A percentile compares a stretch with the other conserved stretches of the same genome.
These are phyloP conservation scores for Ciconia nigra DNA, from an alignment of 2,797 vertebrate species.

Conservation along the genomic window DNA sequence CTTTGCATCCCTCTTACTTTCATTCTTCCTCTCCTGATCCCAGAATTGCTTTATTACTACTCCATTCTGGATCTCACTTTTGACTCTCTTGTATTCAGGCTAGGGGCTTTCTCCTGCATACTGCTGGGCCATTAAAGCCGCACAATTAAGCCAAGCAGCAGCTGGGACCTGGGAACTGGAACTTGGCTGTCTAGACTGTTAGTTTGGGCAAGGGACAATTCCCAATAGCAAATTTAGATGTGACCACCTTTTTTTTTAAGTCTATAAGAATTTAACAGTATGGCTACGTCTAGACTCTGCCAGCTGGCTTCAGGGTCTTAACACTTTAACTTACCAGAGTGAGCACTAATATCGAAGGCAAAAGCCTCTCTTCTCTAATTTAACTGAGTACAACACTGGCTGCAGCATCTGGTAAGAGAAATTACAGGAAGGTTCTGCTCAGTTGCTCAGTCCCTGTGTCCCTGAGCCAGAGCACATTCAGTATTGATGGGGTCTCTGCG, in stretches of 20 bases:
- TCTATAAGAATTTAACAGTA: not conserved
- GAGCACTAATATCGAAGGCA: not conserved
- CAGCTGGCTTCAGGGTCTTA: not conserved
- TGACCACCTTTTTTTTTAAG: not conserved
- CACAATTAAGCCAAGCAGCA: not conserved
- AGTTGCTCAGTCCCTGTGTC: not conserved
- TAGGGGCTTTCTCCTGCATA: not conserved
- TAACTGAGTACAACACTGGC: not conserved
- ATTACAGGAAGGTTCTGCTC: not conserved
- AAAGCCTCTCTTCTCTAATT: not conserved
- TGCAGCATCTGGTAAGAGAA: not conserved
- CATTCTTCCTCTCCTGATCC: not conserved
- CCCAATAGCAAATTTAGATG: not conserved
- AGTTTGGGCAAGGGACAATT: not conserved
- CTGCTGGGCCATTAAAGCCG: not conserved
- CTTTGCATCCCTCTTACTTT: not conserved
- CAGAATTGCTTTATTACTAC: not conserved
- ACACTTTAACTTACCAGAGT: not conserved
- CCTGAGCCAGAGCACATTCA: not conserved
- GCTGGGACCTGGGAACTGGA: not conserved
- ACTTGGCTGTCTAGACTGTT: not conserved
- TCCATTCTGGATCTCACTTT: not conserved
- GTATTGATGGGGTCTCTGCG: too few relatives aligned
- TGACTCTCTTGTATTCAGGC: not conserved
- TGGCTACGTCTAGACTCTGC: not conserved